Evolutionary conservation across 2,113 vertebrate genomes (phyloP), one percentile per base, ranked within the genome.

Genomic region (Orthochromis indermauri): DNA sequence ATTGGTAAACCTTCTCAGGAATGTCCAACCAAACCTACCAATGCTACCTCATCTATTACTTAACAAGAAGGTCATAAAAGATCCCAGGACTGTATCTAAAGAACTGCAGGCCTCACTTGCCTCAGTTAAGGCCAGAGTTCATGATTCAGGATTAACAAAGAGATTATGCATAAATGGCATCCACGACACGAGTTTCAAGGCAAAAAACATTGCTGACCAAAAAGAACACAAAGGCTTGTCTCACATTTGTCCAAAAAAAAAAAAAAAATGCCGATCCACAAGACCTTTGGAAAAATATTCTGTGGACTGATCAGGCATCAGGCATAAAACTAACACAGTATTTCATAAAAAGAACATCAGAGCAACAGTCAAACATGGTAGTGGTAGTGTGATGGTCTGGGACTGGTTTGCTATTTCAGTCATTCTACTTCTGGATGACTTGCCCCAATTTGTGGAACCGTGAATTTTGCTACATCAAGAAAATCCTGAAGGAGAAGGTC

Each of bases 21-120:
- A 10, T 35, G 33, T 12, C 33, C 33, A 21, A n/a, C 59, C 59
- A 35, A 63, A 63, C 19, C 0, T 37, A 37, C 17, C 4, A 66
- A 37, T 0, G 19, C 33, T 68, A 40, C 11, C 33, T 68, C 1
- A 0, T 40, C 11, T 0, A 40, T 37, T 37, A 4, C 33, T 66
- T 17, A 37, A 37, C 61, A 33, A 37, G 61, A 37, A 68, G 10
- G 61, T 21, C 61, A 66, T 37, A 66, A 13, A 66, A 21, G 33
- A 66, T 21, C 0, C 31, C 61, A 35, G 31, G 31, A 35, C 59
- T 1, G 0, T 35, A 66, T 66, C 6, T 66, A 37, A 0, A 66
- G 10, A 66, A n/a, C 6, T 0, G 10, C 0, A 12, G 61, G 31
- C 31, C 61, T 66, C 61, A 66, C 31, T 66, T 66, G 61, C 4